phyloP scores from a whole-genome alignment of 2,888 invertebrate genomes.

The Parnassius orleans region DNA sequence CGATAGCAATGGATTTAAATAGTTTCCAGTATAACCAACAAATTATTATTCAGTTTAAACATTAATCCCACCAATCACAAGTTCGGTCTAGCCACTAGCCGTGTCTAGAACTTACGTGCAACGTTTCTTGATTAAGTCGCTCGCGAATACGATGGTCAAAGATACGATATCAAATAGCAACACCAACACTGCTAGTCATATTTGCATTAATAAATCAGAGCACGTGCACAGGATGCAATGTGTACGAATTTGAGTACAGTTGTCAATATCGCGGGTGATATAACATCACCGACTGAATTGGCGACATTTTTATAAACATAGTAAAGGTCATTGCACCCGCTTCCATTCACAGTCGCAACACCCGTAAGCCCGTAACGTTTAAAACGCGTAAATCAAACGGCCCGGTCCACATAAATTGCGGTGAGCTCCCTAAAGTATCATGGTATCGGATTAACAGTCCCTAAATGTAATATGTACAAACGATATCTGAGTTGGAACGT shows the following conservation, averaged over 20 bases:
- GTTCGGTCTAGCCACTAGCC: slow-evolving; percentile 12
- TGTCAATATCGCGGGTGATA: slow-evolving; percentile 31
- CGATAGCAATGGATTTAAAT: background rate
- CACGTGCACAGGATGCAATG: slow-evolving; percentile 24
- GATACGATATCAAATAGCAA: slow-evolving; percentile 9
- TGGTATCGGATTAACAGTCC: slow-evolving; percentile 60
- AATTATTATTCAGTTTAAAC: slow-evolving; percentile 11
- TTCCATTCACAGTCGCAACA: slow-evolving; percentile 30
- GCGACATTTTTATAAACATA: slow-evolving; percentile 31
- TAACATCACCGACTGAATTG: slow-evolving; percentile 33
- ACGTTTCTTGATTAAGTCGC: background rate
- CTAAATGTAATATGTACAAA: slow-evolving; percentile 44
- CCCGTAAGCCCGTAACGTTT: slow-evolving; percentile 19
- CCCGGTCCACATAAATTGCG: slow-evolving; percentile 54
- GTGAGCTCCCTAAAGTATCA: slow-evolving; percentile 50
- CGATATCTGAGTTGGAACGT: slow-evolving; percentile 50
- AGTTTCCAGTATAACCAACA: slow-evolving; percentile 7
- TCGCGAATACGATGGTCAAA: slow-evolving; percentile 1
- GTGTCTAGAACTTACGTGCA: slow-evolving; percentile 20
- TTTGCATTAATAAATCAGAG: slow-evolving; percentile 12
- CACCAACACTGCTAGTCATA: slow-evolving; percentile 13
- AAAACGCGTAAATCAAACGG: slow-evolving; percentile 49
- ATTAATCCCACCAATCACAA: slow-evolving; percentile 18
- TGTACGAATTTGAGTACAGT: slow-evolving; percentile 25
- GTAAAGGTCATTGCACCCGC: slow-evolving; percentile 34